Evolutionary conservation across 2,888 invertebrate genomes (phyloP).

Genomic region (Ornithoptera priamus): DNA sequence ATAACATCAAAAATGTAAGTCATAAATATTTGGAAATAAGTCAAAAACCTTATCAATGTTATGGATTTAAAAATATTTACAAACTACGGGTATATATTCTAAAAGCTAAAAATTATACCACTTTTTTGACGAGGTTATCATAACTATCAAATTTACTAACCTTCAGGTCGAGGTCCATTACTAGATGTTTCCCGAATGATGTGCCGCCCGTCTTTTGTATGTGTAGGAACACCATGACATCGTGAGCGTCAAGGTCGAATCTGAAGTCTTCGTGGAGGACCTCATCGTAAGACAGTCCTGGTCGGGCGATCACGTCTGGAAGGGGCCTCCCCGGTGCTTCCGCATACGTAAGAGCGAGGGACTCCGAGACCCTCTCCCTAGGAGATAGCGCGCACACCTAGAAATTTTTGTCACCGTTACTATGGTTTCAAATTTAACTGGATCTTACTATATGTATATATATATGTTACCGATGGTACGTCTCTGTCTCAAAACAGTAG

Average conservation of each 20-base stretch:
- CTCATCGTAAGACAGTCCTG: constrained; percentile 91
- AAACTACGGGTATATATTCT: too few species aligned
- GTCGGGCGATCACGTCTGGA: constrained; percentile 78
- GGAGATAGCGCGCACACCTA: constrained; percentile 87
- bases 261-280: constrained; percentile 92
- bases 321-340: constrained; percentile 78
- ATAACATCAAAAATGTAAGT: too few species aligned
- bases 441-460: not conserved
- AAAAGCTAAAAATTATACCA: too few species aligned
- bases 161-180: constrained; percentile 93
- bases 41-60: too few species aligned
- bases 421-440: constrained; percentile 7
- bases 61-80: too few species aligned
- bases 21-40: too few species aligned
- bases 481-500: too few species aligned
- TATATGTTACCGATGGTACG: not conserved
- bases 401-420: constrained; percentile 28
- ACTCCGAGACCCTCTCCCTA: constrained; percentile 81
- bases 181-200: constrained; percentile 97
- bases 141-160: constrained; percentile 47
- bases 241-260: constrained; percentile 94
- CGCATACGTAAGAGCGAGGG: constrained; percentile 70
- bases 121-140: not conserved
- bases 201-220: constrained; percentile 99
- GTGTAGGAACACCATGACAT: constrained; percentile 98